phyloP scores from a whole-genome alignment of 2,797 vertebrate genomes.

The Anguilla anguilla region DNA sequence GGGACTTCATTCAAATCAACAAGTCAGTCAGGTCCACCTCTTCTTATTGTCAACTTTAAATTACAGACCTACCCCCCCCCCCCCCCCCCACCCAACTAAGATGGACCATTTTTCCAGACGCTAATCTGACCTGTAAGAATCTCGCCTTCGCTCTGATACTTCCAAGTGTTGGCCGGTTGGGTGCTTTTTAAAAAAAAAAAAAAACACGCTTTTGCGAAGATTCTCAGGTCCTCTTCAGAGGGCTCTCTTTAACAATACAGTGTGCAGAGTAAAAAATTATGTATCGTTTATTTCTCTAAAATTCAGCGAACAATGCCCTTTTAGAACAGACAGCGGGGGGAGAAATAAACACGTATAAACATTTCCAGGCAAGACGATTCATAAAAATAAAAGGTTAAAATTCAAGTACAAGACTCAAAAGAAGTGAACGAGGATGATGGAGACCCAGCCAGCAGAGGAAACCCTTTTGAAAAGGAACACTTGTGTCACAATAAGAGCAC shows the following conservation, averaged over 20 bases:
- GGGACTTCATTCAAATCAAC: slow-evolving; percentile 7
- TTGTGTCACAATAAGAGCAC: slow-evolving; percentile 87
- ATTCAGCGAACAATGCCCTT: slow-evolving; percentile 64
- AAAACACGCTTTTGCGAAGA: slow-evolving; percentile 22
- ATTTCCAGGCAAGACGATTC: slow-evolving; percentile 70
- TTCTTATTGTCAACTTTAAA: slow-evolving; percentile 5
- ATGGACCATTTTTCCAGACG: neutral
- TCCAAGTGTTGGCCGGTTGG: neutral
- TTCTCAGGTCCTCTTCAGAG: neutral
- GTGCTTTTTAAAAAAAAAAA: neutral
- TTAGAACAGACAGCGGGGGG: slow-evolving; percentile 52
- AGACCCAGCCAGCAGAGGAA: slow-evolving; percentile 51
- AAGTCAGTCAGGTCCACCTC: slow-evolving; percentile 13
- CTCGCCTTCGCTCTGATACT: neutral
- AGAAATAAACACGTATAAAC: slow-evolving; percentile 62
- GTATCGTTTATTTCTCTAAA: slow-evolving; percentile 66
- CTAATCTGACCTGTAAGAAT: neutral
- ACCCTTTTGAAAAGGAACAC: slow-evolving; percentile 80
- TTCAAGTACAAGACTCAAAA: slow-evolving; percentile 74
- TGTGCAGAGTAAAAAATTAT: slow-evolving; percentile 53
- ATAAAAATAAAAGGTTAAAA: slow-evolving; percentile 81
- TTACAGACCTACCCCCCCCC: neutral
- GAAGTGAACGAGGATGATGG: slow-evolving; percentile 52
- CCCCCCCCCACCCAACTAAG: neutral
- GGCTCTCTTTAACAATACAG: slow-evolving; percentile 25